Conservation (phyloP, 2,113 vertebrate genomes). For the Lamprotornis superbus region DNA sequence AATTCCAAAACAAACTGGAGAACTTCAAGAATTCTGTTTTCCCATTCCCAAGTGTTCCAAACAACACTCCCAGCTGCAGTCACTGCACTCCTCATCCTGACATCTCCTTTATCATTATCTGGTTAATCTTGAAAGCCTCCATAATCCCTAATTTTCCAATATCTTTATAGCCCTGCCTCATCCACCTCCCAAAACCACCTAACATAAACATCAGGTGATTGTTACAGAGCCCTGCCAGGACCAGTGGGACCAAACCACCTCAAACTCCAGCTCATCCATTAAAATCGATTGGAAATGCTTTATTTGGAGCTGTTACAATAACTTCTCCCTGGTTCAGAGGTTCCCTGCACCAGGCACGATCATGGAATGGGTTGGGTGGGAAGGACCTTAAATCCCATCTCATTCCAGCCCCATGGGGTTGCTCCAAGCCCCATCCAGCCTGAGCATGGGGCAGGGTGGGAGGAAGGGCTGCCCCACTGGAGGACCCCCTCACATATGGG, state of each 20-base stretch:
- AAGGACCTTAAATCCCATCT: background rate
- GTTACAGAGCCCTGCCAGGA: background rate
- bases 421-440: background rate
- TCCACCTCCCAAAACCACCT: background rate
- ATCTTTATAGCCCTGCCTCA: background rate
- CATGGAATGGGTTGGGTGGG: background rate
- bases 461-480: background rate
- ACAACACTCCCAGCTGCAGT: background rate
- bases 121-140: background rate
- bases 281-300: rapidly evolving
- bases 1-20: background rate
- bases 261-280: background rate
- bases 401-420: background rate
- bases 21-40: background rate
- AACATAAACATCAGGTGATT: background rate
- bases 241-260: background rate
- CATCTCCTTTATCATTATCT: background rate
- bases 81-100: background rate
- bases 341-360: background rate
- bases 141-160: background rate
- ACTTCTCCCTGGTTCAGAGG: background rate
- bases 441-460: rapidly evolving
- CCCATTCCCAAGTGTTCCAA: rapidly evolving
- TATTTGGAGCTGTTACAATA: background rate
- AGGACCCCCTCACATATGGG: rapidly evolving